A percentile compares a stretch with the other conserved stretches of the same genome.
Conservation (phyloP, 2,888 invertebrate species). For the Mellilla xanthometata region DNA sequence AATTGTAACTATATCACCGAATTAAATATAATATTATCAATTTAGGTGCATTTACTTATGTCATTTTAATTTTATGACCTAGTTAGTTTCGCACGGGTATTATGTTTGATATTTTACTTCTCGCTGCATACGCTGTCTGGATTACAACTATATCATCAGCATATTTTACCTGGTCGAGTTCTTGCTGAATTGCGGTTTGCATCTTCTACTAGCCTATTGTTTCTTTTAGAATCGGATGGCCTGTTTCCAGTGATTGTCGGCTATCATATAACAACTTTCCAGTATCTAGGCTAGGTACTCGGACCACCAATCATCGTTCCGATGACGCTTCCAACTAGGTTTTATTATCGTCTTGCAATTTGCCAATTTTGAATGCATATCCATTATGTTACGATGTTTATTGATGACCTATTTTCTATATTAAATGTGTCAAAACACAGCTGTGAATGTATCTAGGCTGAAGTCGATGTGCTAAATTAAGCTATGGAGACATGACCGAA, state of each 20-base stretch:
- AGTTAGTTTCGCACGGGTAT: slow-evolving; percentile 16
- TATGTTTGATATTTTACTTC: neutral
- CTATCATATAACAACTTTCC: slow-evolving; percentile 25
- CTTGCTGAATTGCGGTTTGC: slow-evolving; percentile 9
- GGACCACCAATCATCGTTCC: slow-evolving; percentile 30
- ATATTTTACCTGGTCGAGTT: neutral
- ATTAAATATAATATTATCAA: no score
- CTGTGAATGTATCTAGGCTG: slow-evolving; percentile 15
- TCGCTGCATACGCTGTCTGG: neutral
- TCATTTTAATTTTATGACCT: neutral
- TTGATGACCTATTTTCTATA: slow-evolving; percentile 27
- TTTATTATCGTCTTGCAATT: slow-evolving; percentile 32
- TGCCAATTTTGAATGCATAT: slow-evolving; percentile 29
- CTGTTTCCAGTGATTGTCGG: slow-evolving; percentile 18
- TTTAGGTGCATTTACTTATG: no score
- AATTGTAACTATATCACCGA: no score
- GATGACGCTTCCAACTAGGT: slow-evolving; percentile 23
- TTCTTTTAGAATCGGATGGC: slow-evolving; percentile 11
- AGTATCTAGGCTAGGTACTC: slow-evolving; percentile 19
- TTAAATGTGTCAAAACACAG: slow-evolving; percentile 14
- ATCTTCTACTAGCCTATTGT: slow-evolving; percentile 17
- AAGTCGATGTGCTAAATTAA: slow-evolving; percentile 14
- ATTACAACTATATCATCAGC: slow-evolving; percentile 1
- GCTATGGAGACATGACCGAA: no score
- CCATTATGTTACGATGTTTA: slow-evolving; percentile 27